These are phyloP conservation scores for Philaethria dido DNA, from an alignment of 2,888 invertebrate genomes.

Conservation along the genomic window DNA sequence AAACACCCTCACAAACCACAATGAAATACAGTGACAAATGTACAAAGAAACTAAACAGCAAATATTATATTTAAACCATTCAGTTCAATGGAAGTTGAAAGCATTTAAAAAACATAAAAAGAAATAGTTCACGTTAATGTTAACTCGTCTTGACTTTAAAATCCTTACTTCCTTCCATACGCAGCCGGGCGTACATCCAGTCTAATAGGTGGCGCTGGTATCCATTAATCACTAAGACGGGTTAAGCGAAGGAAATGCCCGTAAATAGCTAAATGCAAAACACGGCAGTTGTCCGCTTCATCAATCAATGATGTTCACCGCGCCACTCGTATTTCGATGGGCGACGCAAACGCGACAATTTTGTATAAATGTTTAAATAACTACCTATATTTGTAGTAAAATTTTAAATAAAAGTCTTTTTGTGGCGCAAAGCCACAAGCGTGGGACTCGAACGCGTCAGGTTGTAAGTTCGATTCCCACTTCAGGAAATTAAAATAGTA, in stretches of 20 bases:
- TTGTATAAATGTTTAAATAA: neutral
- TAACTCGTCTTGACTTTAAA: slow-evolving; percentile 48
- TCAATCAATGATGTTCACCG: slow-evolving; percentile 68
- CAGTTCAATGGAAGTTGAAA: slow-evolving; percentile 29
- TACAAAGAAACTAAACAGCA: neutral
- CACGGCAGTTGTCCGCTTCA: slow-evolving; percentile 78
- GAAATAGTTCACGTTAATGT: slow-evolving; percentile 45
- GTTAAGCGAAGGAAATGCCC: slow-evolving; percentile 81
- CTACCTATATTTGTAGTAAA: neutral
- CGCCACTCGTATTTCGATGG: slow-evolving; percentile 33
- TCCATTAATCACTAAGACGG: slow-evolving; percentile 79
- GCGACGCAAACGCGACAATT: slow-evolving; percentile 18
- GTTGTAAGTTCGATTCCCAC: too few relatives aligned
- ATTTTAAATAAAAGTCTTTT: too few relatives aligned
- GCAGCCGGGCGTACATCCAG: slow-evolving; percentile 62
- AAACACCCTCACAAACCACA: neutral
- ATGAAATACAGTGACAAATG: slow-evolving; percentile 8
- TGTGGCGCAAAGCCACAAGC: too few relatives aligned
- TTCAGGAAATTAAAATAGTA: too few relatives aligned
- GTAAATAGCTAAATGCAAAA: slow-evolving; percentile 83
- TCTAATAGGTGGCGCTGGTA: slow-evolving; percentile 64
- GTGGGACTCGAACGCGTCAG: too few relatives aligned
- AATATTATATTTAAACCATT: slow-evolving; percentile 24
- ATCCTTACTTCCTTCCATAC: slow-evolving; percentile 53
- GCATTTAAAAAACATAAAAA: slow-evolving; percentile 29